Conservation (phyloP, 2,113 vertebrate species). For the Chroicocephalus ridibundus region DNA sequence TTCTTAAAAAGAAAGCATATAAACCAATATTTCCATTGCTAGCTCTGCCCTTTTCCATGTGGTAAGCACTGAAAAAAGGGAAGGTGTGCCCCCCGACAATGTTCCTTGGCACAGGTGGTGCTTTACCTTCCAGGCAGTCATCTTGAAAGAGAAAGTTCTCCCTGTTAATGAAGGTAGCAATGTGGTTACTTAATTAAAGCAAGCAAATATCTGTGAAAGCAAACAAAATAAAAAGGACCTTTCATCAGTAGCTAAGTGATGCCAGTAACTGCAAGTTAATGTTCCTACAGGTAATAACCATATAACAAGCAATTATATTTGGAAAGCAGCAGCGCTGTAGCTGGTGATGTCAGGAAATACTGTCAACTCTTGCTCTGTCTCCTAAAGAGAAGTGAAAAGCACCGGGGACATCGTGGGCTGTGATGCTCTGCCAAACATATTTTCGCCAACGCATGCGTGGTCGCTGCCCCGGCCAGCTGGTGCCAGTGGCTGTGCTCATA, state of each 20-base stretch:
- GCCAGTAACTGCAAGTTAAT: not conserved
- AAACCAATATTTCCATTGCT: not conserved
- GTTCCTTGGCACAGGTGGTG: not conserved
- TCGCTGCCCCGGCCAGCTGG: not conserved
- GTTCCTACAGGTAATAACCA: not conserved
- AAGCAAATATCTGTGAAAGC: slow-evolving; percentile 5
- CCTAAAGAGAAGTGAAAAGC: not conserved
- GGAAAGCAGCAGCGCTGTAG: not conserved
- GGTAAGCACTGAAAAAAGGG: not conserved
- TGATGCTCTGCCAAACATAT: not conserved
- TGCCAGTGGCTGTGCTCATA: not conserved
- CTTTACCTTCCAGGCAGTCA: slow-evolving; percentile 4
- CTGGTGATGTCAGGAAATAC: not conserved
- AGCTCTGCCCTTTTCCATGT: not conserved
- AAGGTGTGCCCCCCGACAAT: not conserved
- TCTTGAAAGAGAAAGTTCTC: slow-evolving; percentile 36
- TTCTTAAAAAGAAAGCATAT: not conserved
- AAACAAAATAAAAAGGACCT: not conserved
- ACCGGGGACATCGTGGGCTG: not conserved
- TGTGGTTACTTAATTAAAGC: not conserved
- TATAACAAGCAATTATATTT: not conserved
- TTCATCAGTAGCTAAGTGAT: not conserved
- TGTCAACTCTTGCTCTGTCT: not conserved
- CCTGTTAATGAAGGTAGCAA: not conserved
- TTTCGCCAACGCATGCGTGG: not conserved